These are phyloP conservation scores for Rattus rattus DNA, from an alignment of 2,113 vertebrate genomes.

Conservation along the genomic window DNA sequence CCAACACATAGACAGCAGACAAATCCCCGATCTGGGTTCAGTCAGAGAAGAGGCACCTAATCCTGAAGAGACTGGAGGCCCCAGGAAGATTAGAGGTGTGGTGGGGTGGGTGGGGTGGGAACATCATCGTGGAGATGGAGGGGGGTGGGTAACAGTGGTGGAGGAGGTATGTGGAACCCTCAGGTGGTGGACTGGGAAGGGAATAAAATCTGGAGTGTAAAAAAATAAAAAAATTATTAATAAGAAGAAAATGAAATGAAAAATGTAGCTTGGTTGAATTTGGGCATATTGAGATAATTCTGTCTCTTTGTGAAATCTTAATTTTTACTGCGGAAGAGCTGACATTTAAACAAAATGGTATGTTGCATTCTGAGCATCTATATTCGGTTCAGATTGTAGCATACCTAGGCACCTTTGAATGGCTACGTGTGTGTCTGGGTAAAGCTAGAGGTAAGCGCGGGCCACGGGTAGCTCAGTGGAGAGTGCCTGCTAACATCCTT, in stretches of 20 bases:
- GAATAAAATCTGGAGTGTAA: too few species aligned
- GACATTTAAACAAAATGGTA: not conserved
- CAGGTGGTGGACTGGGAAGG: too few species aligned
- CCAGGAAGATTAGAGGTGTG: too few species aligned
- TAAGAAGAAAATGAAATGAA: slow-evolving; percentile 10
- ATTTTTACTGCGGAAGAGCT: slow-evolving; percentile 32
- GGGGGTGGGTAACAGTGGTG: too few species aligned
- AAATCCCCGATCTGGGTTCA: too few species aligned
- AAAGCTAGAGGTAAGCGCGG: not conserved
- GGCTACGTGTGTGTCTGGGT: not conserved
- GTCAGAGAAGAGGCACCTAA: too few species aligned
- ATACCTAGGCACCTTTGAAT: not conserved
- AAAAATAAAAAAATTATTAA: too few species aligned
- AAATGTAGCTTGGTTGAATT: slow-evolving; percentile 52
- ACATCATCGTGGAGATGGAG: too few species aligned
- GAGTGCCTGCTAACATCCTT: not conserved
- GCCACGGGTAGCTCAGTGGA: not conserved
- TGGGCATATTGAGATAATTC: slow-evolving; percentile 31
- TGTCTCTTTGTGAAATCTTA: slow-evolving; percentile 42
- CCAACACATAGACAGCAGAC: too few species aligned
- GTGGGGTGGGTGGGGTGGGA: too few species aligned
- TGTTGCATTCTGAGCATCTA: not conserved
- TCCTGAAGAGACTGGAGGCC: too few species aligned
- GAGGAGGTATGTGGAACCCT: too few species aligned
- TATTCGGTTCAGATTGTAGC: slow-evolving; percentile 40